Percentiles rank a stretch among this genome's conserved stretches.
phyloP scores from a whole-genome alignment of 2,888 invertebrate genomes.

The Aspidapion aeneum region DNA sequence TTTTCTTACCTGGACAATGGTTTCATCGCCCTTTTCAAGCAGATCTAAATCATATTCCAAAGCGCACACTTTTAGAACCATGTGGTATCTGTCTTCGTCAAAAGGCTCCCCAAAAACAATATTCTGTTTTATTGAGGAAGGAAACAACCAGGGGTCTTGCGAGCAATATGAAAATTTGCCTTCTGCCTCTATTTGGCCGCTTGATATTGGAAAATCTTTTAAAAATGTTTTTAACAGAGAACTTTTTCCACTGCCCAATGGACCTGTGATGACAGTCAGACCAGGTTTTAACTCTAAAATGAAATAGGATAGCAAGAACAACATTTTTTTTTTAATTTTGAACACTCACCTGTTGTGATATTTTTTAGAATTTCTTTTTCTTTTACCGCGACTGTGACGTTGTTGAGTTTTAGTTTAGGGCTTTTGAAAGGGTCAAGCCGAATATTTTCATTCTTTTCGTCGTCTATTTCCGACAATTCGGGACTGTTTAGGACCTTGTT shows the following conservation, averaged over 20 bases:
- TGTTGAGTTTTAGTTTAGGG: conserved; percentile 31
- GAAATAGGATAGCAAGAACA: no score
- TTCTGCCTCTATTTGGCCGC: conserved; percentile 49
- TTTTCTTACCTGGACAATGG: conserved; percentile 74
- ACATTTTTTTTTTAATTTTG: no score
- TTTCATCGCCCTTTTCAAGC: conserved; percentile 57
- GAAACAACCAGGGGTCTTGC: conserved; percentile 61
- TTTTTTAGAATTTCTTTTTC: conserved; percentile 43
- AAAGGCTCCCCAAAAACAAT: conserved; percentile 68
- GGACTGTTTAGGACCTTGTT: conserved; percentile 44
- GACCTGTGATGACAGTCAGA: conserved; percentile 58
- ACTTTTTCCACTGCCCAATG: conserved; percentile 64
- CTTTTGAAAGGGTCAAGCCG: conserved; percentile 18
- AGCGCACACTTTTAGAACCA: conserved; percentile 62
- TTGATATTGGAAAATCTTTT: conserved; percentile 45
- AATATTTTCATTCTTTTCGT: conserved; percentile 29
- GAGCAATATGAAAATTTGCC: conserved; percentile 55
- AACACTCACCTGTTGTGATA: conserved; percentile 46
- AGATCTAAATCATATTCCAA: conserved; percentile 55
- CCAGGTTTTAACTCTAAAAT: conserved; percentile 46
- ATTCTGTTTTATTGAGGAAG: conserved; percentile 66
- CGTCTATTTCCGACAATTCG: conserved; percentile 46
- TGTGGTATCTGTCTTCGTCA: conserved; percentile 54
- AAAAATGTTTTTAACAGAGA: conserved; percentile 47
- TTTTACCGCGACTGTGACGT: conserved; percentile 32